Evolutionary conservation across 2,888 invertebrate species (phyloP), one percentile per base, ranked within the genome.

Genomic region (Chelonus formosanus): DNA sequence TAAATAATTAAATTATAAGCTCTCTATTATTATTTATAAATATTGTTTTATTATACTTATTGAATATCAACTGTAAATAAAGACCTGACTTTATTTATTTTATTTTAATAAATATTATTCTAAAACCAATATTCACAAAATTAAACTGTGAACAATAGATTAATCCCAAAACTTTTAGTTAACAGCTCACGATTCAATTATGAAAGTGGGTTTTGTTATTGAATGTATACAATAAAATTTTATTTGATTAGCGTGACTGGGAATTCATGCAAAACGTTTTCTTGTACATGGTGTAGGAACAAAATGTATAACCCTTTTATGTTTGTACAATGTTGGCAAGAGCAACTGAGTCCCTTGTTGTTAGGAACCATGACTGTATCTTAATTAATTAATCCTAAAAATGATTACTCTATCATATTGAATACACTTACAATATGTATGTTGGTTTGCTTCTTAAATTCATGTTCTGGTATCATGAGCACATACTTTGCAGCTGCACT

Each of bases 371-470:
- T 50, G 59, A 32, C 45, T 31, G 10, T 35, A 32, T 57, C 35
- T 59, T 59, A 59, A 59, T 59, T 59, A 59, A 59, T 59, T 59
- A 59, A 59, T 59, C 36, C 40, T 10, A 48, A 48, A 57, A 43
- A 8, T 45, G 35, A 35, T 20, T 58, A 7, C 47, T 20, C 48
- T 10, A 36, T 48, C 34, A 36, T 59, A 59, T 48, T 5, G 35
- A 35, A 59, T 59, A 36, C 32, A 59, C 48, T 59, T 59, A 52
- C 31, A 48, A 48, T 48, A 20, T 8, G 20, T 34, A 45, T n/a
- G 35, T 59, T 59, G 8, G 48, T 59, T 59, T 35, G 48, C 48
- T 59, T 48, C 47, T 47, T 59, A 20, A 7, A 47, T 8, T 59
- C 35, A 59, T 36, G 50, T 59, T 59, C 59, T 47, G 48, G 48